Evolutionary conservation across 2,888 invertebrate species (phyloP), one percentile per base, ranked within the genome.

Genomic region (Diploptera punctata): DNA sequence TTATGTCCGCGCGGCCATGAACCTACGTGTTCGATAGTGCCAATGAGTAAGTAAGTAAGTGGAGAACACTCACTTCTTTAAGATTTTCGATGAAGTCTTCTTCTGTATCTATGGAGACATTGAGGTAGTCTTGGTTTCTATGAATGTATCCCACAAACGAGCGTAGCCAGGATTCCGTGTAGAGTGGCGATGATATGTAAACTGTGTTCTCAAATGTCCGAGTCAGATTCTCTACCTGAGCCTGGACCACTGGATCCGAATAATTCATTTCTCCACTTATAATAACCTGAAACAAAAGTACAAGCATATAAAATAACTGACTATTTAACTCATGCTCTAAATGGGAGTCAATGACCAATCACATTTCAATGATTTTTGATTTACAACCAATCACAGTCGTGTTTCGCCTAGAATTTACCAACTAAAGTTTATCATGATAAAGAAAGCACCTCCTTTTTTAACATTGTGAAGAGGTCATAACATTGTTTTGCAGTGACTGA

Each of bases 101-200:
- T 81, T 94, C 93, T 57, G 88, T 89, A 33, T 90, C 88, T 67
- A 94, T 90, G 21, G 92, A 89, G n/a, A 91, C 86, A 79, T 93
- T 93, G 29, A 93, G 84, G 79, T 91, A 91, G 74, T 93, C 92
- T 77, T 89, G 87, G 79, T 93, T 93, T 78, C 90, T 86, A 44
- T 90, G 88, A 7, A 92, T 88, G 80, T 94, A 95, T 68, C 90
- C 89, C 0, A 93, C 84, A 80, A 94, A 96, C 29, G 92, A 91
- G 71, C 95, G 86, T 29, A 96, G 83, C 96, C 96, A 97, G 0
- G 94, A 95, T 82, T 95, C 95, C 0, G 95, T 94, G 80, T 94
- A 94, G 1, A 93, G 81, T 0, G 92, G 90, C 49, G 90, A 90
- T 0, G 82, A 82, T 71, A 95, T 91, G 81, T 91, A 95, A 0